Evolutionary conservation across 2,888 invertebrate species (phyloP).

Genomic region (Eupithecia subfuscata): DNA sequence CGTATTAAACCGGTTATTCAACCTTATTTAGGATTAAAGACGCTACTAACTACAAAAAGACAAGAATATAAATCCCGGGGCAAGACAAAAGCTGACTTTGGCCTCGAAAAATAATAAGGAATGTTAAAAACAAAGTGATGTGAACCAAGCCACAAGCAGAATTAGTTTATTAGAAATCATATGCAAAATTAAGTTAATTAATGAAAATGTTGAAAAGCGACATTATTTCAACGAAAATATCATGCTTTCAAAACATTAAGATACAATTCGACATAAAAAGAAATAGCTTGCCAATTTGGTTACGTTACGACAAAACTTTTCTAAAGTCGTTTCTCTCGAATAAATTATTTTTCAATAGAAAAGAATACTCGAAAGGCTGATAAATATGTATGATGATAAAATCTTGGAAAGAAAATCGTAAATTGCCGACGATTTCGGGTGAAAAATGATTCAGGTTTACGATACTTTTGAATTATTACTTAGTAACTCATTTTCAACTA

Average conservation of each 20-base stretch:
- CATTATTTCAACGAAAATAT: neutral
- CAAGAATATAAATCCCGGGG: neutral
- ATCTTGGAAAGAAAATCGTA: slow-evolving; percentile 27
- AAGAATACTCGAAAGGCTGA: slow-evolving; percentile 31
- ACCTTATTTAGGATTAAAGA: neutral
- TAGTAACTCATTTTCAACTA: slow-evolving; percentile 7
- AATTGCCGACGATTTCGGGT: slow-evolving; percentile 21
- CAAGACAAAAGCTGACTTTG: neutral
- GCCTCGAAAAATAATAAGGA: neutral
- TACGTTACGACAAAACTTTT: slow-evolving; percentile 39
- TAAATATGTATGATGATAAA: slow-evolving; percentile 36
- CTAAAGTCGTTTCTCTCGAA: slow-evolving; percentile 36
- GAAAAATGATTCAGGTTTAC: slow-evolving; percentile 7
- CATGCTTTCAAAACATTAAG: slow-evolving; percentile 3
- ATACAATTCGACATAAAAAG: slow-evolving; percentile 4
- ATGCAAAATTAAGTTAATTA: neutral
- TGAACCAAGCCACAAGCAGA: neutral
- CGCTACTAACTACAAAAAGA: neutral
- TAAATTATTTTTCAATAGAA: slow-evolving; percentile 41
- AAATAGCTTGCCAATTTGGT: slow-evolving; percentile 25
- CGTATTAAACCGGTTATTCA: no score
- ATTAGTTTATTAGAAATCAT: neutral
- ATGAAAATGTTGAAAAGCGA: neutral
- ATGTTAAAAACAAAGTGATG: neutral
- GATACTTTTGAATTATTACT: slow-evolving; percentile 16